A percentile compares a stretch with the other conserved stretches of the same genome.
These are phyloP conservation scores for Geodia barretti DNA, from an alignment of 37 sponge, comb jelly and placozoan species.

Conservation along the genomic window DNA sequence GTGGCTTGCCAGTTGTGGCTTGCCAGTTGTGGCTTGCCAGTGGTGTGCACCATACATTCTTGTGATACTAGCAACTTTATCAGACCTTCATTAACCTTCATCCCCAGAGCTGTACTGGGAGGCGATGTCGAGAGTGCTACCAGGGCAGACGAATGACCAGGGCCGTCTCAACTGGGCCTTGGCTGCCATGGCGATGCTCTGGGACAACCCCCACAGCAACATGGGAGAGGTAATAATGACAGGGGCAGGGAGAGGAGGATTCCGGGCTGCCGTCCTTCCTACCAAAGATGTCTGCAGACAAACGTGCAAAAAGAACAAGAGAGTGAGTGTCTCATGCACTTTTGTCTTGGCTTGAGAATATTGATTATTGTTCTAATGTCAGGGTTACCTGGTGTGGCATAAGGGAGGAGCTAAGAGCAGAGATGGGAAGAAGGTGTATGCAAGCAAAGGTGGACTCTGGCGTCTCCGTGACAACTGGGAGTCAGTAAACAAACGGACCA, in stretches of 20 bases:
- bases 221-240: too few species aligned
- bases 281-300: constrained; percentile 5
- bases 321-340: too few species aligned
- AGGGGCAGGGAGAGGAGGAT: not conserved
- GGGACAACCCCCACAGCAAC: not conserved
- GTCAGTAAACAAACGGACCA: not conserved
- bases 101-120: constrained; percentile 19
- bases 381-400: constrained; percentile 18
- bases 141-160: constrained; percentile 5
- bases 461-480: constrained; percentile 19
- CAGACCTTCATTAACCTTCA: not conserved
- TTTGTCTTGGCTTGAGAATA: too few species aligned
- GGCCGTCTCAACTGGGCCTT: constrained; percentile 9
- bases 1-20: too few species aligned
- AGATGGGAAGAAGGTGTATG: constrained; percentile 6
- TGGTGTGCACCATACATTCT: too few species aligned
- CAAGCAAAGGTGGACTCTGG: constrained; percentile 1
- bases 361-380: too few species aligned
- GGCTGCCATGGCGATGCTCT: not conserved
- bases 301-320: constrained; percentile 9
- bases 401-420: constrained; percentile 1
- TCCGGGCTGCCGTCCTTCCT: constrained; percentile 1
- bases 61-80: too few species aligned
- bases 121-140: not conserved
- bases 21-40: too few species aligned